Evolutionary conservation across 2,113 vertebrate species (phyloP), one percentile per base, ranked within the genome.

Genomic region (Phyllostomus hastatus): DNA sequence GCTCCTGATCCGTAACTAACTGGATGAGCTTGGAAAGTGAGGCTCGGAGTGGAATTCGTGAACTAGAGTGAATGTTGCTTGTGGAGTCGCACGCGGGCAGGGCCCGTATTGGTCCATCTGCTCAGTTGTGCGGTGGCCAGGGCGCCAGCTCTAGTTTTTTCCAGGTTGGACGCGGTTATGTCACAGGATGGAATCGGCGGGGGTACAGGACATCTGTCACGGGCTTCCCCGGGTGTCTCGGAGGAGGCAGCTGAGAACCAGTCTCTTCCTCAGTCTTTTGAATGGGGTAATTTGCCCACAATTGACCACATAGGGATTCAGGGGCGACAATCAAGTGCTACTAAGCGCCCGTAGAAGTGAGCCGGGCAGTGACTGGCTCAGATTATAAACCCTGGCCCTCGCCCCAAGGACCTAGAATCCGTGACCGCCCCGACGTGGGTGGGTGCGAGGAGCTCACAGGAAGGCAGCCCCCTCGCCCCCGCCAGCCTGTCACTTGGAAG

Each of bases 81-180:
- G 19, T 69, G 70, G 19, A 84, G 9, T 79, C 11, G 31, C 57
- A 43, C 22, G 67, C 35, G 5, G 64, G 41, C 4, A 4, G 59
- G 43, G 22, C 17, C 0, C 28, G 28, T 14, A 12, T 43, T 12
- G 10, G 10, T 12, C 83, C 22, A 5, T 64, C 54, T 72, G 59
- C 67, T 35, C 50, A 17, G 0, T 6, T 10, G 64, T 31, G 2
- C 28, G 4, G 26, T 6, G 33, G 38, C 19, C 43, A 28, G 31
- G 38, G 10, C 5, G 0, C 16, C 38, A 8, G 19, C 10, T 19
- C 52, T 12, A 1, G 0, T 17, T 48, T 46, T 22, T 1, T n/a
- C 76, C 14, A 1, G 15, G 16, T 50, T 22, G 17, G n/a, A 22
- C 38, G 67, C n/a, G 48, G 16, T 24, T 48, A 2, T n/a, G 54